These are phyloP conservation scores for Wasmannia auropunctata DNA, from an alignment of 1,140 invertebrate genomes.

Conservation along the genomic window DNA sequence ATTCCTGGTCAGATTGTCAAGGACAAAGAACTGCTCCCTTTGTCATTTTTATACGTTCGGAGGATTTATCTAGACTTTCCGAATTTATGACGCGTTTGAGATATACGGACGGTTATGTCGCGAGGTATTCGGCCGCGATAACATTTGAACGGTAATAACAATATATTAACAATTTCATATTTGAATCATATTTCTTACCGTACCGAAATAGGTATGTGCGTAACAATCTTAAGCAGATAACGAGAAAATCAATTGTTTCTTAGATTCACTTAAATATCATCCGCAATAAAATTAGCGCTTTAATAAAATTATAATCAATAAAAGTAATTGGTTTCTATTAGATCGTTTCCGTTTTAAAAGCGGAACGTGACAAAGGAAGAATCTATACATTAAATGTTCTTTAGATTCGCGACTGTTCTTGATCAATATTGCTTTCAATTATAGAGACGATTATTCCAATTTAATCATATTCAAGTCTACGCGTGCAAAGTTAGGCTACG, in stretches of 20 bases:
- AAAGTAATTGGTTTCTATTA: neutral
- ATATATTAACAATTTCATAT: neutral
- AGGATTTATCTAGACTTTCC: neutral
- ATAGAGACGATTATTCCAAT: slow-evolving; percentile 2
- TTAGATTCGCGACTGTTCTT: neutral
- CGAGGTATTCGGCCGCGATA: neutral
- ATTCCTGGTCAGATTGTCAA: neutral
- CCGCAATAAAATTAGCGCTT: neutral
- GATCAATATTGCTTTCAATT: neutral
- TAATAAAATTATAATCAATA: neutral
- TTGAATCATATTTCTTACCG: neutral
- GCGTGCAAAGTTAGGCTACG: neutral
- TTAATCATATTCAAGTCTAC: neutral
- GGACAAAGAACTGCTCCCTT: neutral
- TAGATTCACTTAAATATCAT: neutral
- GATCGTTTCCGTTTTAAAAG: neutral
- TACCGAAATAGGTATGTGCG: too few species aligned
- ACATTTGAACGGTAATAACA: neutral
- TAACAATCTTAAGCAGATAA: neutral
- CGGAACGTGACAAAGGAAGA: neutral
- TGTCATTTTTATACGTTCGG: slow-evolving; percentile 8
- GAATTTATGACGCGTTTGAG: neutral
- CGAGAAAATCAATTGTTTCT: neutral
- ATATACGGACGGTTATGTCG: neutral
- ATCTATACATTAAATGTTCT: neutral